phyloP scores from a whole-genome alignment of 2,797 vertebrate genomes.

The Sarcophilus harrisii region DNA sequence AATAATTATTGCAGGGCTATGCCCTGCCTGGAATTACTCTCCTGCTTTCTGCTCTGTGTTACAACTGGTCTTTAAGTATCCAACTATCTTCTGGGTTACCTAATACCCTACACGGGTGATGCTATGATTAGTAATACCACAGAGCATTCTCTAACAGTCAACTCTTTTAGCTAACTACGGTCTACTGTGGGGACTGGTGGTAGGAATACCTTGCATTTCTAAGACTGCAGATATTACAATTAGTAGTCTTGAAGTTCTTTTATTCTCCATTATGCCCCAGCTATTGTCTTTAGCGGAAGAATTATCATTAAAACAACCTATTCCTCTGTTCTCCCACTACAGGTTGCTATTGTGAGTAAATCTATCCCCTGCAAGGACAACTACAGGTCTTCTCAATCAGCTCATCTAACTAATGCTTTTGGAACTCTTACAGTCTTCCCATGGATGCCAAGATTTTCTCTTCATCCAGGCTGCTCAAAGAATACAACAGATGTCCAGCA shows the following conservation, averaged over 20 bases:
- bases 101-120: background rate
- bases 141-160: background rate
- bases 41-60: background rate
- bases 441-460: background rate
- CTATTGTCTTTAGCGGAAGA: background rate
- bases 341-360: background rate
- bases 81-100: background rate
- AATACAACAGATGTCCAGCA: background rate
- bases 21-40: background rate
- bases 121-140: background rate
- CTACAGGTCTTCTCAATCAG: background rate
- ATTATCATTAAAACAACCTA: background rate
- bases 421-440: background rate
- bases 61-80: background rate
- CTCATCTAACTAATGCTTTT: background rate
- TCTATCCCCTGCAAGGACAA: background rate
- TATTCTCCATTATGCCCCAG: background rate
- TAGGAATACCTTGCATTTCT: background rate
- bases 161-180: background rate
- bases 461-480: background rate
- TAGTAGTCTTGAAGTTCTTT: background rate
- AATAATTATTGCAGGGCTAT: too few species aligned
- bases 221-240: background rate
- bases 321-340: background rate
- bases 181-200: background rate